phyloP scores from a whole-genome alignment of 2,113 vertebrate genomes.

The Tupaia tana region DNA sequence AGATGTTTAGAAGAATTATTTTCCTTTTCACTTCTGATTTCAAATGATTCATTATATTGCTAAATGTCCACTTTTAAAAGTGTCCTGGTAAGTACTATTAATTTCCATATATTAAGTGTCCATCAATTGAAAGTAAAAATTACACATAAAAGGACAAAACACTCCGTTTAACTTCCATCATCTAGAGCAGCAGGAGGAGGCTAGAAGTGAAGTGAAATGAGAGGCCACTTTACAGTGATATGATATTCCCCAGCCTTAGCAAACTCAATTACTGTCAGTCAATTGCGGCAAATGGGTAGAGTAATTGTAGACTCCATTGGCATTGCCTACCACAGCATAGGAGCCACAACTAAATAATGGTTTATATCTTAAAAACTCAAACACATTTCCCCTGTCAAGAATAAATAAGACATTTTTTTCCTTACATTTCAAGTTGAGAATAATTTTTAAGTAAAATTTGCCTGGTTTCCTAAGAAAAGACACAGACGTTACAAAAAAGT shows the following conservation, averaged over 20 bases:
- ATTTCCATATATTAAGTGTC: constrained; percentile 51
- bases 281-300: constrained; percentile 34
- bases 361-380: constrained; percentile 2
- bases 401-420: neutral
- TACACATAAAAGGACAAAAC: neutral
- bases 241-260: neutral
- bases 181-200: constrained; percentile 6
- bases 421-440: neutral
- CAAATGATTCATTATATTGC: neutral
- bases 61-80: neutral
- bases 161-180: neutral
- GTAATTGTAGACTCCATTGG: constrained; percentile 15
- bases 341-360: neutral
- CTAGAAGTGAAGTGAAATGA: neutral
- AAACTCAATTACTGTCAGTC: constrained; percentile 62
- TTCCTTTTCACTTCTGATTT: constrained; percentile 10
- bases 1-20: neutral
- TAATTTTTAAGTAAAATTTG: neutral
- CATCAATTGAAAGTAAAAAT: constrained; percentile 21
- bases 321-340: neutral
- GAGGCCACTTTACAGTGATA: neutral
- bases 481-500: neutral
- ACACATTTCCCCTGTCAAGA: neutral
- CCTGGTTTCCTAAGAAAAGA: neutral
- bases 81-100: neutral